A percentile compares a stretch with the other conserved stretches of the same genome.
phyloP scores from a whole-genome alignment of 1,140 invertebrate genomes.

The Oedothorax gibbosus region DNA sequence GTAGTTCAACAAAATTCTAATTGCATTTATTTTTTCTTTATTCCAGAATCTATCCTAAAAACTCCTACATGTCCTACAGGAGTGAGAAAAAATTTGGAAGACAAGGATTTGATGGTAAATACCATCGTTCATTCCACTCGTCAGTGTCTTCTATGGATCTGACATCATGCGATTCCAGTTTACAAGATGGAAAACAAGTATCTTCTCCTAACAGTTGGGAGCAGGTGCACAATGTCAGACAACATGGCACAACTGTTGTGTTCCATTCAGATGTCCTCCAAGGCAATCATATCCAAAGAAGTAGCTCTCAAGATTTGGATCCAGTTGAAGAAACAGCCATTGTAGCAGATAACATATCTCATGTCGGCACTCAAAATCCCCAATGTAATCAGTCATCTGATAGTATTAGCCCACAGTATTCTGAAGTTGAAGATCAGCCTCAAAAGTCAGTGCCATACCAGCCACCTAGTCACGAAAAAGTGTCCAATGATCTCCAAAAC shows the following conservation, averaged over 20 bases:
- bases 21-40: conserved; percentile 51
- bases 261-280: conserved; percentile 64
- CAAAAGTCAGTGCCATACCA: conserved; percentile 49
- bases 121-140: conserved; percentile 81
- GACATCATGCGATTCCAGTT: conserved; percentile 23
- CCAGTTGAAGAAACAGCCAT: conserved; percentile 5
- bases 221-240: conserved; percentile 66
- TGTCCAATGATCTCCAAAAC: not conserved
- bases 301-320: conserved; percentile 48
- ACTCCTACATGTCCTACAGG: conserved; percentile 79
- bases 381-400: conserved; percentile 37
- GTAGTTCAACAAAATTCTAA: not conserved
- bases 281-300: conserved; percentile 30
- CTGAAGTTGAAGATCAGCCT: conserved; percentile 6
- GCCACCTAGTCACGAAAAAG: conserved; percentile 43
- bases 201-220: conserved; percentile 65
- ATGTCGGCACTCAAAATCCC: not conserved
- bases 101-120: conserved; percentile 79
- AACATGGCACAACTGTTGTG: conserved; percentile 67
- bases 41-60: conserved; percentile 83
- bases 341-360: conserved; percentile 37
- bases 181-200: conserved; percentile 26
- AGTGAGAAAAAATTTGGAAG: conserved; percentile 71
- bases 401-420: conserved; percentile 39
- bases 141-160: conserved; percentile 62